A percentile compares a stretch with the other conserved stretches of the same genome.
Evolutionary conservation across 2,113 vertebrate species (phyloP).

Genomic region (Gavia stellata): DNA sequence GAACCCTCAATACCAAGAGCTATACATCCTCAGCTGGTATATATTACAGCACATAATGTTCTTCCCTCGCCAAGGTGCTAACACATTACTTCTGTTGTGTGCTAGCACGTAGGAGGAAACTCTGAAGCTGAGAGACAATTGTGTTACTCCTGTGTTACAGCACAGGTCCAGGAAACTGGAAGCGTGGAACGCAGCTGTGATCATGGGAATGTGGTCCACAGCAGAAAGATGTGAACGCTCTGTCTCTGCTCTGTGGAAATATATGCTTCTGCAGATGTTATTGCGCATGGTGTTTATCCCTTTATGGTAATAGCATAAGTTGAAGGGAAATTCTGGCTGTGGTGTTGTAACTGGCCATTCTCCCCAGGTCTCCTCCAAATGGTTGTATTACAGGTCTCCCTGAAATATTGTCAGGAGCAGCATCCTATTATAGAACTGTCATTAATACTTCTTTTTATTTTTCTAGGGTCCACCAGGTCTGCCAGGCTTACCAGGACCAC

Average conservation of each 20-base stretch:
- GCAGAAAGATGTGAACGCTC: not conserved
- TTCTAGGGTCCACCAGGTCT: constrained; percentile 86
- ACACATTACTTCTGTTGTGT: not conserved
- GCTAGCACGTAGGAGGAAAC: not conserved
- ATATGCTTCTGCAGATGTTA: not conserved
- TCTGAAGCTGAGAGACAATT: not conserved
- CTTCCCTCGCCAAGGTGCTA: not conserved
- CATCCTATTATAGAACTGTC: not conserved
- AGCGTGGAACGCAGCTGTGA: not conserved
- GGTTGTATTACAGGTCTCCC: not conserved
- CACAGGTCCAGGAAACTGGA: not conserved
- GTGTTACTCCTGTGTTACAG: not conserved
- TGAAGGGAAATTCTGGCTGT: not conserved
- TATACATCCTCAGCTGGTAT: not conserved
- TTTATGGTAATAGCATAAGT: not conserved
- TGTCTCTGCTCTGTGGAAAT: not conserved
- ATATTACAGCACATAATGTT: not conserved
- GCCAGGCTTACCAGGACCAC: constrained; percentile 85
- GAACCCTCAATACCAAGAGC: not conserved
- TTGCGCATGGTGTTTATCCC: not conserved
- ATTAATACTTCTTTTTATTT: not conserved
- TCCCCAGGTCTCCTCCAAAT: not conserved
- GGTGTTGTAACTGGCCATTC: not conserved
- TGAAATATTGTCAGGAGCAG: not conserved
- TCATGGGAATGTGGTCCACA: not conserved